Evolutionary conservation across 2,113 vertebrate species (phyloP).

Genomic region (Hydrochoerus hydrochaeris): DNA sequence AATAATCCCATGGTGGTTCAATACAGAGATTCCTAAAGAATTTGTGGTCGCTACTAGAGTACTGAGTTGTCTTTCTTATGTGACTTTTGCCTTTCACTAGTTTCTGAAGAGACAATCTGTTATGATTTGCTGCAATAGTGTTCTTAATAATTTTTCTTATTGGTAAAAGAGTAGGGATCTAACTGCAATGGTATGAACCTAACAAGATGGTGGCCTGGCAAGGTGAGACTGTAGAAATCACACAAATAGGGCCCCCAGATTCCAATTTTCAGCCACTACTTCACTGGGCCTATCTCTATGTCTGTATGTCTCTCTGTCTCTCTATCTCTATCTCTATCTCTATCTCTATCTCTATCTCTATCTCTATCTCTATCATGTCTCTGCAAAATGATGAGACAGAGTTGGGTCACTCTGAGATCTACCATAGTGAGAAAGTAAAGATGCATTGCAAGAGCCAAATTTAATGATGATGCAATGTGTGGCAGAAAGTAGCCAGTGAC

Average conservation of each 20-base stretch:
- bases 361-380: neutral
- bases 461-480: neutral
- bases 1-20: neutral
- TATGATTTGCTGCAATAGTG: neutral
- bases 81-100: neutral
- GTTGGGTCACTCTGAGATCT: neutral
- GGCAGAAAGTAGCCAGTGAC: slow-evolving; percentile 17
- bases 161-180: neutral
- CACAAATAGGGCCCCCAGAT: neutral
- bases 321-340: no score
- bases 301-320: neutral
- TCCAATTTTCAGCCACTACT: neutral
- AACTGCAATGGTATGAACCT: neutral
- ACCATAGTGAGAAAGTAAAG: neutral
- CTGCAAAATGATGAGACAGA: neutral
- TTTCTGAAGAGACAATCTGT: neutral
- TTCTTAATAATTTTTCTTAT: neutral
- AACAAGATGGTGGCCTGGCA: neutral
- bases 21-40: neutral
- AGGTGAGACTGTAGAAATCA: neutral
- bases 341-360: neutral
- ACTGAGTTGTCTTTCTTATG: neutral
- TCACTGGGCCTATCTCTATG: neutral
- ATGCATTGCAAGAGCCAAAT: neutral
- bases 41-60: neutral